Evolutionary conservation across 37 sponge, comb jelly and placozoan genomes (phyloP).

Genomic region (Beroe forskalii): DNA sequence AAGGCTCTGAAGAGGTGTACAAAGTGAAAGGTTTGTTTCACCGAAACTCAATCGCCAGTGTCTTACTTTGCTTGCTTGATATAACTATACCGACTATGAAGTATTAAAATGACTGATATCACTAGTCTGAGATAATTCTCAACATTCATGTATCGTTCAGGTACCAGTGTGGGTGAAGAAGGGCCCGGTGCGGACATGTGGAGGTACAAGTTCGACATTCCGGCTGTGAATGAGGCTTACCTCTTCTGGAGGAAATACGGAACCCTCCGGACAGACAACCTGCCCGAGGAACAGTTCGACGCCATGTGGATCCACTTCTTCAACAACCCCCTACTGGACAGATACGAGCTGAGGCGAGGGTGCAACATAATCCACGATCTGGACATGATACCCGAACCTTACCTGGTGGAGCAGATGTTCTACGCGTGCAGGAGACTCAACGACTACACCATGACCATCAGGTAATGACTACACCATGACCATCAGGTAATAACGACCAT

Average conservation of each 20-base stretch:
- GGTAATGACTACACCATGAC: too few species aligned
- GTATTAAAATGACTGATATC: too few species aligned
- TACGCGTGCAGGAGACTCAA: conserved; percentile 59
- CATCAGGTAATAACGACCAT: too few species aligned
- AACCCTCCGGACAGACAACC: conserved; percentile 40
- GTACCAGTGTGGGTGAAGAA: conserved; percentile 26
- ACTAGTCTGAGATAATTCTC: too few species aligned
- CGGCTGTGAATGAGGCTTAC: conserved; percentile 50
- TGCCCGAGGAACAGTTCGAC: conserved; percentile 62
- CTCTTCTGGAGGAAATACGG: conserved; percentile 63
- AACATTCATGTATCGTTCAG: too few species aligned
- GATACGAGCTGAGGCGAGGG: conserved; percentile 58
- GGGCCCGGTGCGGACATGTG: conserved; percentile 47
- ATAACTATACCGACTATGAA: too few species aligned
- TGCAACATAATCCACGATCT: conserved; percentile 58
- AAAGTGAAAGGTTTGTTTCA: conserved; percentile 64
- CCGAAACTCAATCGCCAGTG: too few species aligned
- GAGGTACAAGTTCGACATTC: conserved; percentile 47
- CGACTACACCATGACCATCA: conserved; percentile 61
- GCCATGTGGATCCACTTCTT: conserved; percentile 65
- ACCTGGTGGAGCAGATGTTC: conserved; percentile 60
- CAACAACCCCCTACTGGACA: conserved; percentile 62
- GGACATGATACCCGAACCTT: conserved; percentile 51
- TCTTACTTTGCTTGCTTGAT: too few species aligned
- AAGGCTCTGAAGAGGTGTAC: conserved; percentile 27